These are phyloP conservation scores for Crambe crambe DNA, from an alignment of 37 sponge, comb jelly and placozoan genomes.

Conservation along the genomic window DNA sequence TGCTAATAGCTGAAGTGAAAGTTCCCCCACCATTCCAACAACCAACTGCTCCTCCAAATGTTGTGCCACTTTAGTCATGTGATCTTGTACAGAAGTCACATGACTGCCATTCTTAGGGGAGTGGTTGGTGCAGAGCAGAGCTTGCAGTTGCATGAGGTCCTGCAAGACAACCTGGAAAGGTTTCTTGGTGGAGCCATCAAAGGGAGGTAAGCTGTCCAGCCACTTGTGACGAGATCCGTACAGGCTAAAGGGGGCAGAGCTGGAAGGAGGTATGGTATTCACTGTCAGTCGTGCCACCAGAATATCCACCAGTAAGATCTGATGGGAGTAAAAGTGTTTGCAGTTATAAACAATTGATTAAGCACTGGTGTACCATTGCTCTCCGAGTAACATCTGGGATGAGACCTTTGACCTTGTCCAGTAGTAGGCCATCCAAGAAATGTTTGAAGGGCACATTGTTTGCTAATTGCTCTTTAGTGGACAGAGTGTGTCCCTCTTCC, in stretches of 20 bases:
- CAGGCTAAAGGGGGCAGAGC: conserved; percentile 32
- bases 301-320: conserved; percentile 27
- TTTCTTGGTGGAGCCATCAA: conserved; percentile 17
- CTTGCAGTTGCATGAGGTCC: conserved; percentile 48
- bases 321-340: not conserved
- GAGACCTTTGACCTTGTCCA: conserved; percentile 1
- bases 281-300: conserved; percentile 15
- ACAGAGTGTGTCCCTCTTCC: too few relatives aligned
- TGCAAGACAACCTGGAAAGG: conserved; percentile 7
- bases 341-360: not conserved
- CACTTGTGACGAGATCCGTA: conserved; percentile 45
- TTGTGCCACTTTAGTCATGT: not conserved
- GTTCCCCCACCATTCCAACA: not conserved
- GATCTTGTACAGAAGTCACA: not conserved
- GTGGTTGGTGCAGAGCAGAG: conserved; percentile 33
- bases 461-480: not conserved
- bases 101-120: not conserved
- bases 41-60: not conserved
- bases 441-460: conserved; percentile 21
- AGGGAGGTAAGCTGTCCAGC: conserved; percentile 44
- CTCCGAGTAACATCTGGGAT: not conserved
- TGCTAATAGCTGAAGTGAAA: conserved; percentile 34
- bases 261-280: not conserved
- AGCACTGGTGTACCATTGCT: conserved; percentile 7
- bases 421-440: conserved; percentile 28